A percentile compares a stretch with the other conserved stretches of the same genome.
Conservation (phyloP, 2,797 vertebrate genomes). For the Botia kubotai region DNA sequence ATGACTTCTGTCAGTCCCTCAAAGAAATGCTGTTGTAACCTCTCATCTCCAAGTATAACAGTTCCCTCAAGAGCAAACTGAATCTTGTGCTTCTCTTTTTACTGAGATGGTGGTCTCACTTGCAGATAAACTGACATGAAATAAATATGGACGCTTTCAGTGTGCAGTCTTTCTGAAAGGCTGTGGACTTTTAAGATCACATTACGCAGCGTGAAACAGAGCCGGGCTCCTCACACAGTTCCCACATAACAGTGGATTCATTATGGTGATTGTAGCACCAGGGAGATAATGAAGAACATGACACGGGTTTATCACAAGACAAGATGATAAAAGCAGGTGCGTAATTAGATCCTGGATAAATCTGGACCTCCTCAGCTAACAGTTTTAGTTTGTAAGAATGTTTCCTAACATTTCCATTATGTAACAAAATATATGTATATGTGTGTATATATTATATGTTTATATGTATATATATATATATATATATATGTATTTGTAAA, state of each 20-base stretch:
- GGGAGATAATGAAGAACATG: slow-evolving; percentile 52
- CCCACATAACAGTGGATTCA: slow-evolving; percentile 45
- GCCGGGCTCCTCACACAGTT: slow-evolving; percentile 24
- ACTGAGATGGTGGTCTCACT: background rate
- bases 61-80: background rate
- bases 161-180: slow-evolving; percentile 26
- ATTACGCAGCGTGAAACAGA: slow-evolving; percentile 33
- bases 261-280: slow-evolving; percentile 33
- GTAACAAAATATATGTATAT: too few relatives aligned
- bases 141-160: slow-evolving; percentile 49
- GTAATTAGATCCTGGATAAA: slow-evolving; percentile 33
- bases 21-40: background rate
- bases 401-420: too few relatives aligned
- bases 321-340: slow-evolving; percentile 43
- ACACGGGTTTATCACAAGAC: slow-evolving; percentile 54
- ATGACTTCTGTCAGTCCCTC: background rate
- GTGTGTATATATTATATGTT: too few relatives aligned
- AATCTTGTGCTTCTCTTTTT: slow-evolving; percentile 28
- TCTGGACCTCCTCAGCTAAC: background rate
- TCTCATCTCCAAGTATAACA: slow-evolving; percentile 5
- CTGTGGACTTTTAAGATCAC: slow-evolving; percentile 23
- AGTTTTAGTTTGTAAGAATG: too few relatives aligned
- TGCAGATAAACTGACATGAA: slow-evolving; percentile 36
- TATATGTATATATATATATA: too few relatives aligned
- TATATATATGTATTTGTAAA: too few relatives aligned